Base-by-base conservation (phyloP, 2,797 vertebrate genomes). In the Peromyscus eremicus region DNA sequence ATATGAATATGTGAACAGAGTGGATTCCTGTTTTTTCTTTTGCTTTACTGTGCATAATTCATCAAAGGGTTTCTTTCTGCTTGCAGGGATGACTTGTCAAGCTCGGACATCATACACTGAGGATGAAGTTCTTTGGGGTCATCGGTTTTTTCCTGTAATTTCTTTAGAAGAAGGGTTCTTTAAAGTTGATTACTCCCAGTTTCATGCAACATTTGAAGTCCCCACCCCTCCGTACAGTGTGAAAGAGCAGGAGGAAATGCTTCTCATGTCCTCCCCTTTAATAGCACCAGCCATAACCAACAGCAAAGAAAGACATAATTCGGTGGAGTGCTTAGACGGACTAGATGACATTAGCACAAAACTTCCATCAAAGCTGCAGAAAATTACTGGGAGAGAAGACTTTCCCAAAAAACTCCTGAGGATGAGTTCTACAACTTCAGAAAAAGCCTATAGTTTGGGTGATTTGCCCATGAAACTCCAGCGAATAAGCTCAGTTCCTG, bases 181-280 rank as follows among this genome's bases (percentile, higher is more conserved):
- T 96, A 99, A 99, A 98, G 99, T 99, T 95, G 99, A 99, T 98
- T 99, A 99, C 96, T 99, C 99, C 46, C 99, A 99, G 98, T 99
- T 99, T 98, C 99, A 99, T 10, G 99, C 99, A 88, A 99, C 99
- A 0, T 99, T 99, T 76, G 99, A 99, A 98, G 99, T 99, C 77
- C 99, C 99, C 91, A 99, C 99, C 0, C 97, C 99, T 9, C 99
- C 99, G 0, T 99, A 99, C 98, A 99, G 99, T 34, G 99, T 99
- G 71, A 99, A 99, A 98, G 99, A 99, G 98, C 99, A 99, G 96
- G 99, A 99, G 97, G 99, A 99, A 98, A 99, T 99, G 86, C 99
- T 99, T 68, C 99, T 99, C 64, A 99, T 99, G 98, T 99, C 99
- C 19, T 99, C 99, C 0, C 99, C 99, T 32, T 99, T 99, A 97